phyloP scores from a whole-genome alignment of 2,113 vertebrate species.

The Thunnus maccoyii region DNA sequence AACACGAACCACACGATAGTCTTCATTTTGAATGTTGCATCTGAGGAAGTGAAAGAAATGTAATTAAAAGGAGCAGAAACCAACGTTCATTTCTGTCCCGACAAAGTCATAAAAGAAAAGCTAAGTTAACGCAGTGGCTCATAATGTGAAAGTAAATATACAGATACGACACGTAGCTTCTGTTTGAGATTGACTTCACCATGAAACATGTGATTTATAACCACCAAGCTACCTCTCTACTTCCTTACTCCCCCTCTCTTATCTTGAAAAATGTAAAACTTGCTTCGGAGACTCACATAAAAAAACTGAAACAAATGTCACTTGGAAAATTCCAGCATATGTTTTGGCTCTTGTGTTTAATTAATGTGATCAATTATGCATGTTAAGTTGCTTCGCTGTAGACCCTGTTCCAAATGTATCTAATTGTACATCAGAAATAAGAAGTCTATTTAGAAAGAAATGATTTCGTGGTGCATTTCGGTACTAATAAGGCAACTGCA shows the following conservation, averaged over 20 bases:
- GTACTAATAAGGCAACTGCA: accelerated
- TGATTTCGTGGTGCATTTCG: background rate
- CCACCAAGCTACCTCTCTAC: constrained; percentile 45
- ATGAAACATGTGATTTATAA: constrained; percentile 53
- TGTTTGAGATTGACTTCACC: constrained; percentile 31
- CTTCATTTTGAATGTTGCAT: constrained; percentile 46
- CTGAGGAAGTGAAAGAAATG: background rate
- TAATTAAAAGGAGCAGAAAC: background rate
- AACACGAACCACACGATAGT: constrained; percentile 38
- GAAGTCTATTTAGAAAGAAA: background rate
- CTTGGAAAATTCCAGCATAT: background rate
- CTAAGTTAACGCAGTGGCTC: background rate
- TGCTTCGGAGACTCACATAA: background rate
- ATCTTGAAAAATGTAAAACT: constrained; percentile 2
- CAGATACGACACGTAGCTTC: background rate
- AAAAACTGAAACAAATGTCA: background rate
- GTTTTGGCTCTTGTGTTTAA: background rate
- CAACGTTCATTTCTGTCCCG: background rate
- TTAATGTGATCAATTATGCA: background rate
- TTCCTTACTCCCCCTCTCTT: constrained; percentile 43
- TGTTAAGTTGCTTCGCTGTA: background rate
- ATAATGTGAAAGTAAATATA: background rate
- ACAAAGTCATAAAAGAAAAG: background rate
- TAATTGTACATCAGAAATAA: background rate
- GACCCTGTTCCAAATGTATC: accelerated